Evolutionary conservation across 2,888 invertebrate species (phyloP).

Genomic region (Diadegma fenestrale): DNA sequence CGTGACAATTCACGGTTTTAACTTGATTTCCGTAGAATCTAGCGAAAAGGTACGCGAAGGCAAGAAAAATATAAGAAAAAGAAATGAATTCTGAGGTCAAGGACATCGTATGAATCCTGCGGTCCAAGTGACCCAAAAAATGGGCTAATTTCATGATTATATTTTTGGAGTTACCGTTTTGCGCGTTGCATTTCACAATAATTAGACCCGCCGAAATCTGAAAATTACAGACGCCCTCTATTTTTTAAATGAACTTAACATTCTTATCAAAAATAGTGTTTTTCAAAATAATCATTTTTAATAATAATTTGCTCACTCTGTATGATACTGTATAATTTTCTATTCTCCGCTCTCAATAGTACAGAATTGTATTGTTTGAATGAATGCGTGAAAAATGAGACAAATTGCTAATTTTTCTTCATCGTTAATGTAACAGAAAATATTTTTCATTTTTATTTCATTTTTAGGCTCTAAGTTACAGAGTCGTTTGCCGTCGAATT

Average conservation of each 20-base stretch:
- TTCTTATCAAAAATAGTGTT: background rate
- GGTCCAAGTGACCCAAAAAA: background rate
- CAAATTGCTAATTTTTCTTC: background rate
- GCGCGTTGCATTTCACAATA: background rate
- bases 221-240: background rate
- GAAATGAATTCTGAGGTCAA: background rate
- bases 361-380: background rate
- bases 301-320: slow-evolving; percentile 26
- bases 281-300: slow-evolving; percentile 62
- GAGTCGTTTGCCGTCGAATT: slow-evolving; percentile 54
- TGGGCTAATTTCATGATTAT: too few relatives aligned
- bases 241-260: background rate
- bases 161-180: background rate
- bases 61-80: background rate
- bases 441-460: background rate
- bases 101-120: background rate
- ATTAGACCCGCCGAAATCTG: background rate
- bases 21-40: background rate
- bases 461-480: slow-evolving; percentile 45
- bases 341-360: slow-evolving; percentile 1
- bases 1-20: background rate
- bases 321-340: background rate
- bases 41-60: background rate
- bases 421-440: background rate
- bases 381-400: background rate